Base-by-base conservation (phyloP, 2,888 invertebrate genomes). In the Augochlorella aurata region DNA sequence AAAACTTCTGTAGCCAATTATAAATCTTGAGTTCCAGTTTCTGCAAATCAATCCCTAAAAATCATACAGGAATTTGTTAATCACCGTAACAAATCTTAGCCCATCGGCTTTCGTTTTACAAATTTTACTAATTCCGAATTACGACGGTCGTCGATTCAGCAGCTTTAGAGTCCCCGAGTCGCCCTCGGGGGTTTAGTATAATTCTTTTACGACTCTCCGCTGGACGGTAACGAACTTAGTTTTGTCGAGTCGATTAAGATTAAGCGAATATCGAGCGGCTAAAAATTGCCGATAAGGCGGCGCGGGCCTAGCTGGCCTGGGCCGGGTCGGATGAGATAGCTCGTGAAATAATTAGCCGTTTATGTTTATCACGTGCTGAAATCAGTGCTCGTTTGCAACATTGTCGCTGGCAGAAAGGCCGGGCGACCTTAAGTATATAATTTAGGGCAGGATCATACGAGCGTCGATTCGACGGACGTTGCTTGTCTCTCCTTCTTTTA, bases 271-370 rank as follows among this genome's bases (percentile, higher is more conserved):
- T 61, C 45, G 77, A 38, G 24, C 61, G 52, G 38, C 47, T 52
- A 47, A 63, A 61, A 24, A 24, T 14, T 38, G n/a, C 5, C 24
- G 68, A 54, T 77, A 77, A 80, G 38, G 38, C 38, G 38, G 52
- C 52, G 45, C 16, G 10, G 21, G 21, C 45, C 21, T 29, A 29
- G 29, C 29, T 29, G 12, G 21, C 9, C 29, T 44, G 7, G 38
- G 3, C 38, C 38, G 38, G 38, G 7, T 4, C 38, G 38, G 38
- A 38, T 12, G 29, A 44, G 77, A 77, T 77, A 77, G 77, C 77
- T 77, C 68, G 63, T 69, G 77, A 80, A 77, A 80, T 77, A 77
- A 80, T 80, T 80, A 67, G 45, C 58, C 68, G 77, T 77, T 73
- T 63, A 49, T 45, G 66, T 80, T 78, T 61, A 74, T 78, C 77